A percentile compares a stretch with the other conserved stretches of the same genome.
These are phyloP conservation scores for Blastomussa wellsi DNA, from an alignment of 92 coral and sea anemone genomes.

Conservation along the genomic window DNA sequence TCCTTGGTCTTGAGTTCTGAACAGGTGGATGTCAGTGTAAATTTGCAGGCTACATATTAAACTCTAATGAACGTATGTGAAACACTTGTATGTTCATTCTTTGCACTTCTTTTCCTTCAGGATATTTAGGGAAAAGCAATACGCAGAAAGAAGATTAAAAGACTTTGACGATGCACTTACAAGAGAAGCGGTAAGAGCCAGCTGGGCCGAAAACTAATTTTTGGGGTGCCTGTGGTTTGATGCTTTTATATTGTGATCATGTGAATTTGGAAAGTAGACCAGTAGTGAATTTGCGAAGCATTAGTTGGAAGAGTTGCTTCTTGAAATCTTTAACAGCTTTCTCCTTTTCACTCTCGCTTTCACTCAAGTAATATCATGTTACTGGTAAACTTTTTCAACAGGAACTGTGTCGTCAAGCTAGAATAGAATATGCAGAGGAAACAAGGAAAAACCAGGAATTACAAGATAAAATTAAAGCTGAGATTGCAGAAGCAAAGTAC, in stretches of 20 bases:
- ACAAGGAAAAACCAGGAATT: conserved; percentile 85
- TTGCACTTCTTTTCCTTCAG: conserved; percentile 20
- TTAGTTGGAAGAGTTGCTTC: neutral
- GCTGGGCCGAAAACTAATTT: too few relatives aligned
- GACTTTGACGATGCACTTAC: conserved; percentile 96
- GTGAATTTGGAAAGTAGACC: neutral
- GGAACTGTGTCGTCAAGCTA: conserved; percentile 98
- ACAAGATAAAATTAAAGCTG: conserved; percentile 71
- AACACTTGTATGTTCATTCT: neutral
- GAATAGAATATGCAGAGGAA: conserved; percentile 90
- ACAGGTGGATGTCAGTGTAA: neutral
- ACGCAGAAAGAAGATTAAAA: conserved; percentile 91
- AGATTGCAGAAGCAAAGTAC: conserved; percentile 81
- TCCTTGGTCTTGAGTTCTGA: too few relatives aligned
- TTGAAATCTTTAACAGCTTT: neutral
- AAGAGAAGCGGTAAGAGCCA: conserved; percentile 93
- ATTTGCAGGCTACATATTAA: neutral
- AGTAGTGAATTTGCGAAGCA: neutral
- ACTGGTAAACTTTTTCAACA: conserved; percentile 10
- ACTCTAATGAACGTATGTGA: too few relatives aligned
- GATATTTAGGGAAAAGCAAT: conserved; percentile 96
- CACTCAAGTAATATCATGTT: neutral
- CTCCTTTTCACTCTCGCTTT: too few relatives aligned
- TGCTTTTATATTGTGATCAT: too few relatives aligned
- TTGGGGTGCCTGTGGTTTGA: too few relatives aligned